Percentiles rank a stretch among this genome's conserved stretches.
Evolutionary conservation across 64 coral and sea anemone species (phyloP).

Genomic region (Cladopsammia gracilis): DNA sequence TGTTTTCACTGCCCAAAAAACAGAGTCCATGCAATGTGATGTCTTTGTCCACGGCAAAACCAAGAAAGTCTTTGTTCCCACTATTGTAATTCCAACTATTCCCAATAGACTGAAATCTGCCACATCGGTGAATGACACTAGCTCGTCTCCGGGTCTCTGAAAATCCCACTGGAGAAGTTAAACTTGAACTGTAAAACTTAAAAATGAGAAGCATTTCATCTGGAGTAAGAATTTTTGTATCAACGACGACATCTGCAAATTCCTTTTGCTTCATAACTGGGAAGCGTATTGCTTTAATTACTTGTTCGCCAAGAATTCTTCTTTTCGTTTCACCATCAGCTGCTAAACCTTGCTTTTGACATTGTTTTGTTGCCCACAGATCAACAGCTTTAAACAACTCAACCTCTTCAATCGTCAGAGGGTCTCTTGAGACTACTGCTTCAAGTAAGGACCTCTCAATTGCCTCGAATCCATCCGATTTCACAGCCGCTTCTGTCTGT

Average conservation of each 20-base stretch:
- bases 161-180: neutral
- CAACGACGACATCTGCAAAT: neutral
- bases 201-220: neutral
- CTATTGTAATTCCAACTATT: too few species aligned
- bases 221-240: neutral
- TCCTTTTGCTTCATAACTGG: neutral
- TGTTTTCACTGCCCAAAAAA: too few species aligned
- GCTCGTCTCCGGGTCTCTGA: neutral
- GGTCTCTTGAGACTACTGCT: neutral
- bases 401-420: neutral
- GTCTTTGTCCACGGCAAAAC: too few species aligned
- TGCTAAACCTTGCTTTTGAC: neutral
- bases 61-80: too few species aligned
- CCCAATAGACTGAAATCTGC: too few species aligned
- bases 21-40: too few species aligned
- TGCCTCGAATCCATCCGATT: neutral
- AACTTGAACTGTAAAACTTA: neutral
- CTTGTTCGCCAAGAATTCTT: neutral
- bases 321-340: neutral
- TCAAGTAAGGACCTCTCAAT: constrained; percentile 30
- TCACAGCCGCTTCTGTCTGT: neutral
- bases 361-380: neutral
- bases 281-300: neutral
- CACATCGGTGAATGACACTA: neutral
- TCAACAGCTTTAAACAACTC: constrained; percentile 22